Evolutionary conservation across 2,113 vertebrate genomes (phyloP).

Genomic region (Micronycteris hirsuta): DNA sequence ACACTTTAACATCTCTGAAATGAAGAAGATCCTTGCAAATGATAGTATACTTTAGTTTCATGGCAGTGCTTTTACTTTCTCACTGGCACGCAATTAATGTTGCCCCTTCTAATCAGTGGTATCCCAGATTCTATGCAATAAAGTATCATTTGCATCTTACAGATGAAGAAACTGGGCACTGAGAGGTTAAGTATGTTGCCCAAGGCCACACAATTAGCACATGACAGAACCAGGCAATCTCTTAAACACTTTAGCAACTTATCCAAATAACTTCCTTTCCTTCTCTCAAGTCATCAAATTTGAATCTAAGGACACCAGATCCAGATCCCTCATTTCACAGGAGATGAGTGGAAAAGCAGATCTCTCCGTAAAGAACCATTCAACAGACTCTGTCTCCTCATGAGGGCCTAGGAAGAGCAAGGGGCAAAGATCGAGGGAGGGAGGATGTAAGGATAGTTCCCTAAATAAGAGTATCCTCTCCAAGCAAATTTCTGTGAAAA

Average conservation of each 20-base stretch:
- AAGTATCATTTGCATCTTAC: background rate
- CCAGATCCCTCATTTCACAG: background rate
- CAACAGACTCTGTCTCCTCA: background rate
- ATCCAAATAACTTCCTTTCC: conserved; percentile 10
- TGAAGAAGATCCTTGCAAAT: background rate
- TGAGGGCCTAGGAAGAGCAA: background rate
- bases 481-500: conserved; percentile 14
- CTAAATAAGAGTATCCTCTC: background rate
- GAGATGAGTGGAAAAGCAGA: background rate
- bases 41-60: background rate
- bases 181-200: background rate
- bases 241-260: background rate
- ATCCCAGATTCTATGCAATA: background rate
- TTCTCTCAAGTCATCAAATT: background rate
- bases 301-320: background rate
- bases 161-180: background rate
- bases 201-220: background rate
- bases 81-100: background rate
- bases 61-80: background rate
- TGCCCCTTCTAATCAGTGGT: background rate
- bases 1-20: conserved; percentile 39
- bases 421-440: background rate
- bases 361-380: background rate
- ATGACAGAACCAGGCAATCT: background rate
- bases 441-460: background rate